Conservation (phyloP, 2,888 invertebrate species). For the Limnephilus rhombicus region DNA sequence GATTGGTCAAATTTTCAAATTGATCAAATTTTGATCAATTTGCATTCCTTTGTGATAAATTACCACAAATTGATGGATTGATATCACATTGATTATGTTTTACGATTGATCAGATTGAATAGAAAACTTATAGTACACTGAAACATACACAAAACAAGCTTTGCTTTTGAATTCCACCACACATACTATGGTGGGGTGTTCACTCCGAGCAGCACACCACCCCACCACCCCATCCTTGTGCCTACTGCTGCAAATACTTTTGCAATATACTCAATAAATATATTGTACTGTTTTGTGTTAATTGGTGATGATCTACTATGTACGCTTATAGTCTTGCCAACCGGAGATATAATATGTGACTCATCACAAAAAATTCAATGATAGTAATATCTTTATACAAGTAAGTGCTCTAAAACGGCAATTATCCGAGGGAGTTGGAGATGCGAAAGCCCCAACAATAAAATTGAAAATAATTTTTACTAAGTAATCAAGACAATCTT, state of each 20-base stretch:
- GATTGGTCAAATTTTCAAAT: no score
- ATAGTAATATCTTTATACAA: neutral
- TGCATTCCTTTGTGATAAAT: neutral
- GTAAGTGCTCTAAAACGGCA: neutral
- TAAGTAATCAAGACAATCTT: neutral
- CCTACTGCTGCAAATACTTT: neutral
- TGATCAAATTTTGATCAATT: neutral
- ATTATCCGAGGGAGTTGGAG: neutral
- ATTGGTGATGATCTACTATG: neutral
- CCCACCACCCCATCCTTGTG: neutral
- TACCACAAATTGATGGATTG: neutral
- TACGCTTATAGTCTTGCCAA: neutral
- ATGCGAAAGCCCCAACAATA: neutral
- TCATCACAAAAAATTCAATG: neutral
- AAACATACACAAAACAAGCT: conserved; percentile 32
- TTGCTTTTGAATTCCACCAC: conserved; percentile 13
- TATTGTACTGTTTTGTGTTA: neutral
- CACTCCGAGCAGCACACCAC: neutral
- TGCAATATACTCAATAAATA: neutral
- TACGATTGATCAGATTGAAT: neutral
- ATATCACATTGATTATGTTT: neutral
- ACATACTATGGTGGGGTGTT: neutral
- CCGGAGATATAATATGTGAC: neutral
- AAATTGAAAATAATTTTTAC: neutral
- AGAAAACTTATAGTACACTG: conserved; percentile 2